Conservation (phyloP, 2,797 vertebrate species). For the Sebastolobus altivelis region DNA sequence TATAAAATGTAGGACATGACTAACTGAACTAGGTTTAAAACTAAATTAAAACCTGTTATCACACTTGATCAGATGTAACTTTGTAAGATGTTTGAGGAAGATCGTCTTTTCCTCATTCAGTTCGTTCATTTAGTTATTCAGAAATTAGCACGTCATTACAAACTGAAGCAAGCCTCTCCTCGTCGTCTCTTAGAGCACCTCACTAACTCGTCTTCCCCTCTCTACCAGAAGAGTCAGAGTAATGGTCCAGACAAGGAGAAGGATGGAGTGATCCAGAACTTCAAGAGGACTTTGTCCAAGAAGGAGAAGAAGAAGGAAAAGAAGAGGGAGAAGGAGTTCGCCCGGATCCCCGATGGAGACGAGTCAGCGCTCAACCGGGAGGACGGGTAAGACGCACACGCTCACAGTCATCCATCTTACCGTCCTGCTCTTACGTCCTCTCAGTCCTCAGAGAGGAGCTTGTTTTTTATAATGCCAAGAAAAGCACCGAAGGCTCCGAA, state of each 20-base stretch:
- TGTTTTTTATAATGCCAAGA: slow-evolving; percentile 24
- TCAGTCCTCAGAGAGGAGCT: slow-evolving; percentile 30
- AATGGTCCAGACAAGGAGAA: slow-evolving; percentile 98
- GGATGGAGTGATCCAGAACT: slow-evolving; percentile 98
- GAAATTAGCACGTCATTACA: background rate
- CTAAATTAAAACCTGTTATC: background rate
- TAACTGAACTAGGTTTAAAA: background rate
- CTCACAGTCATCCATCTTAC: slow-evolving; percentile 47
- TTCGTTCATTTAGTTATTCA: background rate
- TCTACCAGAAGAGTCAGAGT: slow-evolving; percentile 91
- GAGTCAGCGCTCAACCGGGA: slow-evolving; percentile 87
- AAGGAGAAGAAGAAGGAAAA: slow-evolving; percentile 99
- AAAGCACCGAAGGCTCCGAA: slow-evolving; percentile 24
- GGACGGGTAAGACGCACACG: slow-evolving; percentile 87
- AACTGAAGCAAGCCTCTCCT: background rate
- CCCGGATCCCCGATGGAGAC: slow-evolving; percentile 90
- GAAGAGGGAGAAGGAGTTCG: slow-evolving; percentile 93
- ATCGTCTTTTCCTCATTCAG: background rate
- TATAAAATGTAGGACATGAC: background rate
- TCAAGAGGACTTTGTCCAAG: slow-evolving; percentile 97
- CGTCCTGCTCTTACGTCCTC: slow-evolving; percentile 35
- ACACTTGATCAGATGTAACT: background rate
- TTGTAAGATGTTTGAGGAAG: background rate
- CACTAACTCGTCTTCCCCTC: slow-evolving; percentile 5
- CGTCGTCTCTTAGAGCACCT: background rate